Conservation (phyloP, 2,888 invertebrate genomes). For the Operophtera brumata region DNA sequence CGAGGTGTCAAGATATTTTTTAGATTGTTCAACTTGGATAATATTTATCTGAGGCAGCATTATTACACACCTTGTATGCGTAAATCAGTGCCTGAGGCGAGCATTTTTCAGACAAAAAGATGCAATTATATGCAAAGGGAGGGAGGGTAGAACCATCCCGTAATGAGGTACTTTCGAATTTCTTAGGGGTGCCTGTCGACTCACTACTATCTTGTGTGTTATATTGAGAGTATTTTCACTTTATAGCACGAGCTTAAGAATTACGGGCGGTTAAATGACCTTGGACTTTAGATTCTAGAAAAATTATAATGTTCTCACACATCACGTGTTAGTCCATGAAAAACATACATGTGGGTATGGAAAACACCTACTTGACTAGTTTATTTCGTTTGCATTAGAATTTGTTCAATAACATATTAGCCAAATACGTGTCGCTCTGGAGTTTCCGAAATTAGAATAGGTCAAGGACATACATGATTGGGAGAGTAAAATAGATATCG, state of each 20-base stretch:
- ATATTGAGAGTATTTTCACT: conserved; percentile 8
- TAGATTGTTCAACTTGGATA: conserved; percentile 48
- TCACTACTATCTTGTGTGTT: conserved; percentile 15
- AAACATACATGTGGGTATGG: conserved; percentile 12
- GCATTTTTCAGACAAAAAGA: conserved; percentile 75
- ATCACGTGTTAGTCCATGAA: conserved; percentile 4
- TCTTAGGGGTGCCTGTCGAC: conserved; percentile 31
- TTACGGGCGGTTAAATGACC: background rate
- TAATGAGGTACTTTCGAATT: conserved; percentile 60
- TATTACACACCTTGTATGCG: conserved; percentile 81
- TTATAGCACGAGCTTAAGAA: background rate
- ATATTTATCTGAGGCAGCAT: conserved; percentile 72
- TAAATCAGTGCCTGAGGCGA: conserved; percentile 78
- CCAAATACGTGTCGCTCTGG: conserved; percentile 27
- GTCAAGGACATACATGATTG: conserved; percentile 47
- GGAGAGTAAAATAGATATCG: too few relatives aligned
- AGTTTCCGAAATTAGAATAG: conserved; percentile 48
- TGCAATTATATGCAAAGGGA: conserved; percentile 78
- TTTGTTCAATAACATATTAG: conserved; percentile 31
- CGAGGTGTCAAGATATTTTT: conserved; percentile 44
- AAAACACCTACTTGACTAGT: conserved; percentile 20
- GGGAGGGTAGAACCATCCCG: conserved; percentile 49
- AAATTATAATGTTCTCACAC: conserved; percentile 2
- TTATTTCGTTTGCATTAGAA: conserved; percentile 30
- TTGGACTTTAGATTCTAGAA: conserved; percentile 1